Percentiles rank a stretch among this genome's conserved stretches.
These are phyloP conservation scores for Toxonevra muliebris DNA, from an alignment of 2,888 invertebrate genomes.

Conservation along the genomic window DNA sequence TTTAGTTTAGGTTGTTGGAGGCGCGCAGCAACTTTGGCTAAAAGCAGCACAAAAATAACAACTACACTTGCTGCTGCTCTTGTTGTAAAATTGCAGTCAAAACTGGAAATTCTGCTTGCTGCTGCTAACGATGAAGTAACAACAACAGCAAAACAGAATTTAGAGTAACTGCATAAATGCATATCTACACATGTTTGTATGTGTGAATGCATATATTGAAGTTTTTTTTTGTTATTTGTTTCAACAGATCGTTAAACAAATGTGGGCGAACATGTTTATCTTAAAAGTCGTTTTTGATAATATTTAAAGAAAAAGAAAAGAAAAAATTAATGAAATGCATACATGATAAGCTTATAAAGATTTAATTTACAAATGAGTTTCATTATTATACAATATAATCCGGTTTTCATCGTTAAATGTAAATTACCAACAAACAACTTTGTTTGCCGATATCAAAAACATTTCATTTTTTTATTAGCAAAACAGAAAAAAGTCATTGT, in stretches of 20 bases:
- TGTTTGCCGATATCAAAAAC: too few relatives aligned
- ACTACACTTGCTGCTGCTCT: slow-evolving; percentile 16
- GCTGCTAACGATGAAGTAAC: background rate
- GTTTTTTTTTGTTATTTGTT: slow-evolving; percentile 19
- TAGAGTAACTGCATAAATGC: background rate
- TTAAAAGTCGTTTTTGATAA: slow-evolving; percentile 14
- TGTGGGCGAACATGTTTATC: slow-evolving; percentile 57
- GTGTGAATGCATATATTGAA: slow-evolving; percentile 28
- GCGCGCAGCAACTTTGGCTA: background rate
- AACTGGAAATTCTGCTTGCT: slow-evolving; percentile 20
- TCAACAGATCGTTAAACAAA: slow-evolving; percentile 37
- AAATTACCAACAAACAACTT: too few relatives aligned
- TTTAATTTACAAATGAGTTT: slow-evolving; percentile 1
- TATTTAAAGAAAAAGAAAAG: slow-evolving; percentile 4
- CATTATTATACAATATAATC: background rate
- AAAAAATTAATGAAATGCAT: background rate
- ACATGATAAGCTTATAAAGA: background rate
- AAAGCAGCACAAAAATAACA: slow-evolving; percentile 31
- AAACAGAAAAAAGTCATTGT: too few relatives aligned
- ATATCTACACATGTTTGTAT: slow-evolving; percentile 29
- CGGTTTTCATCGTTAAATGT: too few relatives aligned
- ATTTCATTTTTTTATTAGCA: too few relatives aligned
- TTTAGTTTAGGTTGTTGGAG: background rate
- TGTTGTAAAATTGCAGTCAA: background rate
- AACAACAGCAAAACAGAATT: slow-evolving; percentile 7